phyloP scores from a whole-genome alignment of 2,113 vertebrate species.

The Cervus canadensis region DNA sequence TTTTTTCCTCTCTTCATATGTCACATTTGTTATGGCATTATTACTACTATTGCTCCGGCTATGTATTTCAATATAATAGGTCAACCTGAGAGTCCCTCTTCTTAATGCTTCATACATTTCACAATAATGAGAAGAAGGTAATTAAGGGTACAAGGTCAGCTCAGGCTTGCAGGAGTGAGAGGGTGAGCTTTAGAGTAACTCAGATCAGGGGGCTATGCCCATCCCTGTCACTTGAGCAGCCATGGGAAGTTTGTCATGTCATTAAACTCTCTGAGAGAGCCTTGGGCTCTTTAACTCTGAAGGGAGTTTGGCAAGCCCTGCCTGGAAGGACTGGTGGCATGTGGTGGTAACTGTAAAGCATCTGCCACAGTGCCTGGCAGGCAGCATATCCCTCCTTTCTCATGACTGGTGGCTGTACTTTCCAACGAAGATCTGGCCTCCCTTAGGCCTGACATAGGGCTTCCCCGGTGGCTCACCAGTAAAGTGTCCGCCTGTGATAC shows the following conservation, averaged over 20 bases:
- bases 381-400: neutral
- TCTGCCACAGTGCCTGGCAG: neutral
- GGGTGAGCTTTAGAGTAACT: neutral
- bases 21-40: neutral
- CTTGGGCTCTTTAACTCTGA: neutral
- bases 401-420: neutral
- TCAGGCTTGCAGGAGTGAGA: neutral
- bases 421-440: neutral
- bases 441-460: neutral
- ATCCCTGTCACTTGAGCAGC: neutral
- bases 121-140: neutral
- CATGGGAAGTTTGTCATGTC: neutral
- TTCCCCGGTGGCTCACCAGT: neutral
- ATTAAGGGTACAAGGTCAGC: neutral
- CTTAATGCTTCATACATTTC: neutral
- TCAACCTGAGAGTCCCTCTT: neutral
- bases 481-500: neutral
- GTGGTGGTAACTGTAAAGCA: neutral
- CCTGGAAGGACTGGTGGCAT: neutral
- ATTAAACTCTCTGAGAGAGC: neutral
- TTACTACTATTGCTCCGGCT: neutral
- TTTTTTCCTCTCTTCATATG: neutral
- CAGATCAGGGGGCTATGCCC: neutral
- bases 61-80: neutral
- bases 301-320: neutral